Base-by-base conservation (phyloP, 2,797 vertebrate genomes). In the Chlorospingus semifuscus region DNA sequence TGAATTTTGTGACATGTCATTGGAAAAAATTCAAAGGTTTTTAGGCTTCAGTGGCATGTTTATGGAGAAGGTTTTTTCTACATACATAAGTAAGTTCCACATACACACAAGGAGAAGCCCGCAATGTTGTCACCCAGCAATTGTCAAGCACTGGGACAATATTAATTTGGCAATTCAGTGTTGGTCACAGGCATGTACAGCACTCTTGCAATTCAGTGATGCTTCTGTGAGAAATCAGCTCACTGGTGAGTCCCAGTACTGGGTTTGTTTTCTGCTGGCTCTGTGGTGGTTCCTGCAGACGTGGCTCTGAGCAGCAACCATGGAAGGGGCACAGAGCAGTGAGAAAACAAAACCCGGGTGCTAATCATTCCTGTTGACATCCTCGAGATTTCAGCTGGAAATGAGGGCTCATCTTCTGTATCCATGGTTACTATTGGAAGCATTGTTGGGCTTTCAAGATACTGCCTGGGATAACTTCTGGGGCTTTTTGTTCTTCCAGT, bases 181-280 rank as follows among this genome's bases (percentile, higher is more conserved):
- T 21, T 66, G 17, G n/a, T 18, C 32, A 9, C 7, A 34, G 29
- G 26, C 32, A 17, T 4, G 16, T 56, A 32, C 26, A 76, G 12
- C 32, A 39, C 19, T 32, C 6, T 5, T 24, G 42, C 55, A 75
- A 36, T 59, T 76, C 53, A 76, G 30, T 5, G 5, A 9, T 55
- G 26, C 6, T 41, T 16, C 42, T 63, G 8, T 59, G 42, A 68
- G n/a, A 46, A 76, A 50, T 63, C 8, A 8, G 8, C 11, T 83
- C 6, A 2, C 15, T 71, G 39, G 24, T 53, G 26, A n/a, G 11
- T 24, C 4, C 17, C 52, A 34, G 22, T 1, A 1, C 0, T 1
- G 52, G 29, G 13, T 55, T 47, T 79, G 12, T 44, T 90, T 87
- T 27, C 46, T 55, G 11, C 63, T 75, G 66, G 8, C 27, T 64